Evolutionary conservation across 2,888 invertebrate genomes (phyloP), one percentile per base, ranked within the genome.

Genomic region (Troilus luridus): DNA sequence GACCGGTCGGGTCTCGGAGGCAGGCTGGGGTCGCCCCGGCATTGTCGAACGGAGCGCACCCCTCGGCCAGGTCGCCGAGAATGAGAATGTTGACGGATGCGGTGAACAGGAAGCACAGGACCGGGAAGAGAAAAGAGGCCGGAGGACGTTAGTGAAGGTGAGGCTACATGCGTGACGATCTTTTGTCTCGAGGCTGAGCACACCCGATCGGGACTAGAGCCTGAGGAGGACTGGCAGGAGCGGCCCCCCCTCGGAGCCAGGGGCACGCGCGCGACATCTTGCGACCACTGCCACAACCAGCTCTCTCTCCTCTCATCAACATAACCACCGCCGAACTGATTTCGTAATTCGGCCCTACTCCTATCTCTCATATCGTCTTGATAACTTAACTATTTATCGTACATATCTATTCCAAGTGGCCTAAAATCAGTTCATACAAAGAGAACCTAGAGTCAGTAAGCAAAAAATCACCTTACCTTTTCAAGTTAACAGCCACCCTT

Each of bases 1-100:
- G 96, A 96, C 96, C 96, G 96, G 96, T 95, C 96, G 96, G 96
- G 96, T 96, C 95, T 96, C 96, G 96, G 96, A 96, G 96, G 96
- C 94, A 92, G 92, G 91, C 94, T 94, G 94, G 94, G 94, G 93
- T 94, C 94, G 94, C 94, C 94, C 95, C 93, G 91, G 93, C 95
- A 96, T 96, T 96, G 96, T 97, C 97, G 93, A 95, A 94, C 96
- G 96, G 95, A 95, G 96, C 96, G 96, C 96, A 96, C 95, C 96
- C 96, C 96, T 93, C 93, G 93, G 93, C 93, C 93, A 93, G 93
- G 92, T 93, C 93, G 93, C 93, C 93, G 93, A 93, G 93, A 92
- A 93, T 93, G 93, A 95, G 95, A 95, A 95, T 95, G 93, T 94
- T 94, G 95, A 94, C 95, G 94, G 94, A 92, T 92, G 92, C 91